Base-by-base conservation (phyloP, 1,140 invertebrate species). In the Drosophila nebulosa region DNA sequence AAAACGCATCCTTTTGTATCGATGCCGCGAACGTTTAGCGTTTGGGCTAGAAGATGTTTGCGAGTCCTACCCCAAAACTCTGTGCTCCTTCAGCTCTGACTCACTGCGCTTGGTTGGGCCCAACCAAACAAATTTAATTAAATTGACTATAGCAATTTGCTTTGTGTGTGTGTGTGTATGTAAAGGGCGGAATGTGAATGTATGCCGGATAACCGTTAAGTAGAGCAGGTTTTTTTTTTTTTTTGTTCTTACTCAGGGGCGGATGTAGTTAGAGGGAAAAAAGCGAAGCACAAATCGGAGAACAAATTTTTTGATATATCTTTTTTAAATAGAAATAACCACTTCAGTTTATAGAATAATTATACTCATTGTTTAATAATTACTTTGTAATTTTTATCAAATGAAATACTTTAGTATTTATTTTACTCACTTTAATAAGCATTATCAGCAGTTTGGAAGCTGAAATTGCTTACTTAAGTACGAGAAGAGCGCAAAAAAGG, bases 81-180 rank as follows among this genome's bases (percentile, higher is more conserved):
- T 22, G 21, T 26, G 26, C 27, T 30, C 30, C 42, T 24, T 55
- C 21, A 27, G 67, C 67, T 55, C 35, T 70, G 46, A 75, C 60
- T 39, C 21, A 60, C 63, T 65, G 55, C 65, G 80, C 72, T 83
- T 72, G 64, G 79, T 64, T 84, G 66, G 66, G 69, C 77, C 53
- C 74, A 88, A 46, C 39, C 81, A 86, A 88, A 86, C 81, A 86
- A 88, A 86, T 86, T 86, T 86, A 86, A 86, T 86, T 86, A 88
- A 86, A 86, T 86, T 86, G 81, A 86, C 78, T 86, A 80, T 67
- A 86, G 78, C 84, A 83, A 83, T 89, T 86, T 88, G 74, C 71
- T 86, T 88, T 88, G 78, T 72, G 42, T 76, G 72, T 60, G 59
- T 65, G 42, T 61, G 39, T 30, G 59, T 36, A 10, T 18, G 69